Conservation (phyloP, 2,113 vertebrate genomes). For the Phalacrocorax carbo region DNA sequence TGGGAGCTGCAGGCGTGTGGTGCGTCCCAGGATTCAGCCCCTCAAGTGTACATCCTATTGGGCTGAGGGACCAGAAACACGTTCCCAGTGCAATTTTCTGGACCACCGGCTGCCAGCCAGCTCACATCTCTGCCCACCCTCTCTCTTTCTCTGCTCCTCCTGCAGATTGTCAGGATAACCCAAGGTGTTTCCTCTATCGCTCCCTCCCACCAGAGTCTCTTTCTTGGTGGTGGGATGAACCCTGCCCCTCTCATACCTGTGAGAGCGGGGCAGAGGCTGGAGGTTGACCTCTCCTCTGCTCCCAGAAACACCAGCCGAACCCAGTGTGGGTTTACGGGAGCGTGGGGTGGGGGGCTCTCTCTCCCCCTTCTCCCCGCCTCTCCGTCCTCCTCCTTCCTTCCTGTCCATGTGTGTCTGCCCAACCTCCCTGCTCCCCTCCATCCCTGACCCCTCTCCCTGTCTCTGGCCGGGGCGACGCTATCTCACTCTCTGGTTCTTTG, state of each 20-base stretch:
- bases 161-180: background rate
- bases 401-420: constrained; percentile 38
- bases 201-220: background rate
- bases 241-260: accelerated
- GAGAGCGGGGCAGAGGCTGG: background rate
- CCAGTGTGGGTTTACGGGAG: background rate
- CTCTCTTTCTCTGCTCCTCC: background rate
- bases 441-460: background rate
- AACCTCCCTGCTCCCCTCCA: background rate
- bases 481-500: constrained; percentile 90
- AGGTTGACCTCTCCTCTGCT: background rate
- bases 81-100: background rate
- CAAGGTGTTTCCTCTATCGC: background rate
- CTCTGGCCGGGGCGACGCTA: constrained; percentile 69
- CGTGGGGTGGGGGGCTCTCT: background rate
- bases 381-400: constrained; percentile 39
- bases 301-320: background rate
- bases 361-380: background rate
- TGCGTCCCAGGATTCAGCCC: background rate
- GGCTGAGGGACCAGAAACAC: background rate
- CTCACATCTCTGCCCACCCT: background rate
- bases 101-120: background rate
- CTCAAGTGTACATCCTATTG: background rate
- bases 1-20: accelerated
- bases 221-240: background rate